Evolutionary conservation across 1,140 invertebrate genomes (phyloP).

Genomic region (Aradophagus sp.): DNA sequence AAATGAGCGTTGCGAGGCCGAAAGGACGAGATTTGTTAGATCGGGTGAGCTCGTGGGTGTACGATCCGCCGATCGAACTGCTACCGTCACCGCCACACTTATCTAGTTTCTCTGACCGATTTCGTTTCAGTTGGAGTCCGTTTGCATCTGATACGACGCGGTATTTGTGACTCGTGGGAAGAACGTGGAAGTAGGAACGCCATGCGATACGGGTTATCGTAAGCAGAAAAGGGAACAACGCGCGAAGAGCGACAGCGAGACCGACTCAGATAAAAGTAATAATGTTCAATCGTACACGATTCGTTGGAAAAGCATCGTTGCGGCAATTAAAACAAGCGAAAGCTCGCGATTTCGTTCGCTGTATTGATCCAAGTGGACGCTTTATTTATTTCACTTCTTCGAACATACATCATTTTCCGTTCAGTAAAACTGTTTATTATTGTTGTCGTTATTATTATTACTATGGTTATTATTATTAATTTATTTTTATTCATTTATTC

Average conservation of each 20-base stretch:
- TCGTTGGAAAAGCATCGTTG: slow-evolving; percentile 23
- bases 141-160: slow-evolving; percentile 52
- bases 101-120: slow-evolving; percentile 58
- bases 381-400: too few species aligned
- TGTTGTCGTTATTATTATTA: too few species aligned
- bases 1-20: slow-evolving; percentile 12
- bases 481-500: too few species aligned
- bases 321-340: slow-evolving; percentile 47
- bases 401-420: too few species aligned
- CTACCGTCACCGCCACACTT: slow-evolving; percentile 47
- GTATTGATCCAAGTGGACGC: too few species aligned
- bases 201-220: slow-evolving; percentile 57
- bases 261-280: slow-evolving; percentile 47
- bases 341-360: too few species aligned
- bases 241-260: slow-evolving; percentile 50
- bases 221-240: slow-evolving; percentile 45
- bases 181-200: slow-evolving; percentile 52
- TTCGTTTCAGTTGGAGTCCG: slow-evolving; percentile 49
- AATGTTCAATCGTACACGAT: slow-evolving; percentile 38
- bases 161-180: slow-evolving; percentile 56
- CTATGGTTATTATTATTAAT: too few species aligned
- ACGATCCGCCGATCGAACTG: slow-evolving; percentile 32
- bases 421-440: too few species aligned
- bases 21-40: slow-evolving; percentile 23
- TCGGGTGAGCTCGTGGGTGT: slow-evolving; percentile 38